Conservation (phyloP, 2,113 vertebrate genomes). For the Ptychochromis oligacanthus region DNA sequence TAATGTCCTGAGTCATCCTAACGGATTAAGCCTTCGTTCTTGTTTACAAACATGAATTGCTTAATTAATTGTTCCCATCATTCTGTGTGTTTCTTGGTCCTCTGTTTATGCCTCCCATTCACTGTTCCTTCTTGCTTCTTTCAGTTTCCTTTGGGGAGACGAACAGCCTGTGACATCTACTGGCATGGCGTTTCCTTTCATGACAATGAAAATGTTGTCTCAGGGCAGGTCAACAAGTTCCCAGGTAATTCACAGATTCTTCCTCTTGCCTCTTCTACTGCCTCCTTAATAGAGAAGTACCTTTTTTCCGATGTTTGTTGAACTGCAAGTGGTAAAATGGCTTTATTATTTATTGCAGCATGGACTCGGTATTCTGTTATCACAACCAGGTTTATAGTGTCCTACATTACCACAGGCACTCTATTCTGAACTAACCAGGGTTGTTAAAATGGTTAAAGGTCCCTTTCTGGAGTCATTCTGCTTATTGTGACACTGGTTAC, state of each 20-base stretch:
- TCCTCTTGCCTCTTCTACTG: not conserved
- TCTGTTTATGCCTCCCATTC: not conserved
- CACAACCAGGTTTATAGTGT: not conserved
- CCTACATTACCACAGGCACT: not conserved
- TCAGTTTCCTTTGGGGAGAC: constrained; percentile 91
- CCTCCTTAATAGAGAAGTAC: not conserved
- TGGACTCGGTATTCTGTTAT: not conserved
- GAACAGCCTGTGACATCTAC: constrained; percentile 94
- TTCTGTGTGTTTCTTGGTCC: not conserved
- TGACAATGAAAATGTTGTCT: constrained; percentile 89
- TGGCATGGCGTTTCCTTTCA: constrained; percentile 98
- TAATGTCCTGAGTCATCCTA: constrained; percentile 15
- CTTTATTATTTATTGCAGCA: not conserved
- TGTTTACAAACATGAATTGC: not conserved
- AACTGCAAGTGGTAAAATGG: not conserved
- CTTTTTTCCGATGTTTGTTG: not conserved
- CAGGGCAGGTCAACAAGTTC: constrained; percentile 98
- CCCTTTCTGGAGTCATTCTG: not conserved
- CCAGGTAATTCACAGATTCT: constrained; percentile 84
- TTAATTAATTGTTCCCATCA: not conserved
- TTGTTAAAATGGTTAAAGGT: not conserved
- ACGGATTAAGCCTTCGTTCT: not conserved
- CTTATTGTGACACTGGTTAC: not conserved
- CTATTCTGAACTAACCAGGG: not conserved
- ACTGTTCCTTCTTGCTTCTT: not conserved